A percentile compares a stretch with the other conserved stretches of the same genome.
These are phyloP conservation scores for Cephus nigrinus DNA, from an alignment of 2,888 invertebrate species.

Conservation along the genomic window DNA sequence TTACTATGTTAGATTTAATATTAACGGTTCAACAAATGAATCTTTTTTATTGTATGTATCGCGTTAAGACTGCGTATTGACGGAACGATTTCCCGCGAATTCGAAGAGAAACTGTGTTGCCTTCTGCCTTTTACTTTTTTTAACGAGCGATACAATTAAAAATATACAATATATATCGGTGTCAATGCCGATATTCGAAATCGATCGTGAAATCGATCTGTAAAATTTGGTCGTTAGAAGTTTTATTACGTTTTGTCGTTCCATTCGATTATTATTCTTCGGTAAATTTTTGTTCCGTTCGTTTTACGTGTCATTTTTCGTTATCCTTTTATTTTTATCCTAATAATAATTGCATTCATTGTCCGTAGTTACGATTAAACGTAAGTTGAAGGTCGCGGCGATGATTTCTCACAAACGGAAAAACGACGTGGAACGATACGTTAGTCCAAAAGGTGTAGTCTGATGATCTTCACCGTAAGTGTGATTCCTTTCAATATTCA, in stretches of 20 bases:
- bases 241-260: constrained; percentile 22
- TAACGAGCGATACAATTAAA: background rate
- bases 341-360: constrained; percentile 25
- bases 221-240: constrained; percentile 18
- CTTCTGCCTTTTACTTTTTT: background rate
- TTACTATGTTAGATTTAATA: background rate
- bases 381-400: constrained; percentile 18
- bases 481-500: background rate
- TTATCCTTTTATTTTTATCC: background rate
- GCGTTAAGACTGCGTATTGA: background rate
- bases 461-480: background rate
- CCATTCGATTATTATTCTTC: constrained; percentile 1
- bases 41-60: background rate
- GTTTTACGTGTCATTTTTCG: background rate
- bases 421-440: constrained; percentile 2
- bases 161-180: background rate
- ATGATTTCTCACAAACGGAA: constrained; percentile 20
- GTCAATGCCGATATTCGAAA: background rate
- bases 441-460: background rate
- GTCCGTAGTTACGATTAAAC: constrained; percentile 26
- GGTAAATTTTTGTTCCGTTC: constrained; percentile 15
- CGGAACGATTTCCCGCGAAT: background rate
- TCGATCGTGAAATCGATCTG: background rate
- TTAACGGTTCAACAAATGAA: background rate
- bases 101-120: background rate